These are phyloP conservation scores for Brachionus rubens DNA, from an alignment of 1,140 invertebrate genomes.

Conservation along the genomic window DNA sequence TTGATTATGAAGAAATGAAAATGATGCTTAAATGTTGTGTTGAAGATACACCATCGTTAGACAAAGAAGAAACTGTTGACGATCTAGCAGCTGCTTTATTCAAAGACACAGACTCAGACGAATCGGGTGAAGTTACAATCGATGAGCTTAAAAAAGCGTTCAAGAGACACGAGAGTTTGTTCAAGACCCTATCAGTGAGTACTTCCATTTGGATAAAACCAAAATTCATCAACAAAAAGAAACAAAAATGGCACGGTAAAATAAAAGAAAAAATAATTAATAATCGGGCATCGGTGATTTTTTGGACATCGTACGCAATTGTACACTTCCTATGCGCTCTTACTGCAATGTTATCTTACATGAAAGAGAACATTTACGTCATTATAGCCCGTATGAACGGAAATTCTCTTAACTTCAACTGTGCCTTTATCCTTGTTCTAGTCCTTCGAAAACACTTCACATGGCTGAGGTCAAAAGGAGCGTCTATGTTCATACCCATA, in stretches of 20 bases:
- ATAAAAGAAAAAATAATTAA: constrained; percentile 39
- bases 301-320: not conserved
- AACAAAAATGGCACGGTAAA: constrained; percentile 38
- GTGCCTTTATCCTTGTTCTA: constrained; percentile 78
- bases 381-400: constrained; percentile 60
- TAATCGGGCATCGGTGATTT: not conserved
- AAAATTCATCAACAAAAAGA: constrained; percentile 33
- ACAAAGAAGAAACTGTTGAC: constrained; percentile 42
- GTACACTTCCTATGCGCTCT: constrained; percentile 17
- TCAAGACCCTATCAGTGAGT: not conserved
- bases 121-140: not conserved
- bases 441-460: constrained; percentile 80
- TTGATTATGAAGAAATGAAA: constrained; percentile 8
- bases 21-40: constrained; percentile 42
- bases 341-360: constrained; percentile 64
- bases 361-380: not conserved
- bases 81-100: constrained; percentile 39
- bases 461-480: constrained; percentile 65
- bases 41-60: constrained; percentile 39
- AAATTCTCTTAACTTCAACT: constrained; percentile 88
- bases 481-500: constrained; percentile 69
- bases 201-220: constrained; percentile 40
- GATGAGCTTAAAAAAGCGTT: constrained; percentile 41
- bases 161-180: constrained; percentile 33
- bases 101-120: constrained; percentile 35